These are phyloP conservation scores for Microtus richardsoni DNA, from an alignment of 2,113 vertebrate species.

Conservation along the genomic window DNA sequence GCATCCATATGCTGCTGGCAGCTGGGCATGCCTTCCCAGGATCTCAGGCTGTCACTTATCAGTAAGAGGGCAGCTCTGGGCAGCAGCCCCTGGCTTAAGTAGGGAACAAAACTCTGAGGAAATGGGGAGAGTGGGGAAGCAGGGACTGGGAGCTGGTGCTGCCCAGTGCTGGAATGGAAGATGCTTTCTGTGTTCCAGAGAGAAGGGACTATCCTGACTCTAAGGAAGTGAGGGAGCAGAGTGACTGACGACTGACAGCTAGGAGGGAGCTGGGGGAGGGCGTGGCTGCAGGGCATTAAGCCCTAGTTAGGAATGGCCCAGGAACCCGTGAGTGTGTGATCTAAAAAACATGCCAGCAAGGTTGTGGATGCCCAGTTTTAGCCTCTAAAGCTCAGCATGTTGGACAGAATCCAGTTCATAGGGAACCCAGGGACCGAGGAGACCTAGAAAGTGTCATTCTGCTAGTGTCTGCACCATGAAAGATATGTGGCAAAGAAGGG, in stretches of 20 bases:
- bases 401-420: not conserved
- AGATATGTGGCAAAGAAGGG: not conserved
- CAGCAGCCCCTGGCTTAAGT: not conserved
- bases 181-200: not conserved
- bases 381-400: not conserved
- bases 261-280: not conserved
- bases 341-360: not conserved
- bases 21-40: not conserved
- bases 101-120: not conserved
- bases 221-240: not conserved
- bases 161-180: not conserved
- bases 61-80: not conserved
- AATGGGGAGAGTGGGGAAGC: not conserved
- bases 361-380: accelerated
- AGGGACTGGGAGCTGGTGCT: not conserved
- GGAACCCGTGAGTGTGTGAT: not conserved
- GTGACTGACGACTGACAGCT: too few species aligned
- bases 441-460: not conserved
- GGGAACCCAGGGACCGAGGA: not conserved
- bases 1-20: not conserved
- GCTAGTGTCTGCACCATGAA: not conserved
- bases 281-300: too few species aligned
- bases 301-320: not conserved
- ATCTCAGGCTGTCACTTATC: not conserved
- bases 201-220: not conserved